These are phyloP conservation scores for Corapipo altera DNA, from an alignment of 2,113 vertebrate genomes.

Conservation along the genomic window DNA sequence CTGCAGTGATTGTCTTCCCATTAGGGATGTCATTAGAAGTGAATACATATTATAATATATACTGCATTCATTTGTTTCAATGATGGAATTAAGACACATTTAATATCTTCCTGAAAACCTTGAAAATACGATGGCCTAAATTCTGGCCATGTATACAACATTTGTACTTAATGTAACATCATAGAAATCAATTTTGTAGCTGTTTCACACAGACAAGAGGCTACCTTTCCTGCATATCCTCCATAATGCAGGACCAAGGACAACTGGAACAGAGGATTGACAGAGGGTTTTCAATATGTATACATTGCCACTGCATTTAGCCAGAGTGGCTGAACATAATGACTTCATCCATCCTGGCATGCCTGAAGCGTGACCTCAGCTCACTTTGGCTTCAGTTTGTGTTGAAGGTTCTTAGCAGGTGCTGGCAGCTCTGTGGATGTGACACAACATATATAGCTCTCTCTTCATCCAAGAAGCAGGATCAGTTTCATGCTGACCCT, in stretches of 20 bases:
- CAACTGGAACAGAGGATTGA: not conserved
- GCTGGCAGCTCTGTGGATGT: slow-evolving; percentile 41
- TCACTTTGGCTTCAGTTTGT: slow-evolving; percentile 47
- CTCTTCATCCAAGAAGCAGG: slow-evolving; percentile 25
- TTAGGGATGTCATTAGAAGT: not conserved
- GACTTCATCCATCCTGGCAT: slow-evolving; percentile 30
- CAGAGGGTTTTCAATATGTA: not conserved
- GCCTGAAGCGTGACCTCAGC: slow-evolving; percentile 47
- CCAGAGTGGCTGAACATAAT: slow-evolving; percentile 17
- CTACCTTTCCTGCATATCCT: not conserved
- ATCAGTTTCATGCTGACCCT: slow-evolving; percentile 56
- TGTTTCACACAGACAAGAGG: not conserved
- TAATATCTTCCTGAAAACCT: not conserved
- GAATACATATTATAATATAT: not conserved
- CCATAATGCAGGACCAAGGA: not conserved
- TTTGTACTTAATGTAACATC: not conserved
- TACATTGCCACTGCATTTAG: not conserved
- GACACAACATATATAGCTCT: slow-evolving; percentile 62
- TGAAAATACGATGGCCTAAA: not conserved
- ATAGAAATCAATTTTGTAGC: not conserved
- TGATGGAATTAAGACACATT: not conserved
- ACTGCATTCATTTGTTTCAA: not conserved
- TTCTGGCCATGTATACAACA: not conserved
- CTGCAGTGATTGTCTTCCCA: not conserved
- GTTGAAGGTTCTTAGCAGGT: slow-evolving; percentile 65